These are phyloP conservation scores for Babyrousa celebensis DNA, from an alignment of 2,797 vertebrate species.

Conservation along the genomic window DNA sequence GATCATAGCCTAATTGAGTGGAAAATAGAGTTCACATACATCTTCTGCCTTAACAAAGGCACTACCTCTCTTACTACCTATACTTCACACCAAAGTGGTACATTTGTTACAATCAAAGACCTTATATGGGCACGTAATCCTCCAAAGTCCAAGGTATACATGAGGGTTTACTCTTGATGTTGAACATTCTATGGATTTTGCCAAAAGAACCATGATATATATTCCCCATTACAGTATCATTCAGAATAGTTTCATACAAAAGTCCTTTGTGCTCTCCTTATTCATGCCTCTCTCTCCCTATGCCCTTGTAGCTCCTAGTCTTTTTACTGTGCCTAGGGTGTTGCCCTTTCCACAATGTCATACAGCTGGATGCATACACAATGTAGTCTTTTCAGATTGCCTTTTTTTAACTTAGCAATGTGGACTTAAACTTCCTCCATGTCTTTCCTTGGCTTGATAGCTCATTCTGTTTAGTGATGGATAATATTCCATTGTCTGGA, in stretches of 20 bases:
- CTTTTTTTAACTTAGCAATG: not conserved
- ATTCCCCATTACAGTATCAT: not conserved
- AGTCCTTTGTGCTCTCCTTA: not conserved
- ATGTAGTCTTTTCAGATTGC: not conserved
- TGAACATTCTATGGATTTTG: not conserved
- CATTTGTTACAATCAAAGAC: not conserved
- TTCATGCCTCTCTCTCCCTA: not conserved
- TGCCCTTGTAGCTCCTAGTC: not conserved
- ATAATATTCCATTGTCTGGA: too few species aligned
- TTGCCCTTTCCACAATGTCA: not conserved
- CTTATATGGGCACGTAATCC: not conserved
- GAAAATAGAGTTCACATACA: not conserved
- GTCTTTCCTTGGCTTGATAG: too few species aligned
- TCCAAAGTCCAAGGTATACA: not conserved
- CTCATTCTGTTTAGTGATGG: too few species aligned
- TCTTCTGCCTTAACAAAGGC: not conserved
- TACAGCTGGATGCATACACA: not conserved
- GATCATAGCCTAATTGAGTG: not conserved
- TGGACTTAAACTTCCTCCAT: too few species aligned
- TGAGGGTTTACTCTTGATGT: not conserved
- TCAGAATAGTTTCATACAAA: not conserved
- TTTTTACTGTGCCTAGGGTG: not conserved
- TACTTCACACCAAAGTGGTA: too few species aligned
- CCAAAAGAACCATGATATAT: not conserved
- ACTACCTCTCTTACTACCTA: too few species aligned